These are phyloP conservation scores for Rhinogobio ventralis DNA, from an alignment of 2,797 vertebrate genomes.

Conservation along the genomic window DNA sequence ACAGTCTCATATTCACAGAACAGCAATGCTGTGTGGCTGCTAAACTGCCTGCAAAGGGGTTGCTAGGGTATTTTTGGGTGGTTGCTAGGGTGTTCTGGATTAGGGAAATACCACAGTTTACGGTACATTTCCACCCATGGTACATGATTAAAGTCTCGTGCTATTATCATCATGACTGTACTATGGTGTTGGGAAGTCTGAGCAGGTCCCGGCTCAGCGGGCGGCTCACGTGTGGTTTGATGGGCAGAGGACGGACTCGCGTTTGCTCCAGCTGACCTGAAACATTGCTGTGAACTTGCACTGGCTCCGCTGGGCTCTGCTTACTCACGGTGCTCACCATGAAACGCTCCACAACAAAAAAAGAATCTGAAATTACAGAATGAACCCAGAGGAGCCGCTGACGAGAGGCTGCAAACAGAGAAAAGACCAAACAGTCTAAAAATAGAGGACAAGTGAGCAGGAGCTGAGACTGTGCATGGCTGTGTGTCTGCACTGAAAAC, in stretches of 20 bases:
- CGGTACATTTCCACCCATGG: neutral
- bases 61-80: neutral
- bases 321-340: conserved; percentile 22
- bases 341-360: conserved; percentile 7
- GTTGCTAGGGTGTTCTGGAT: neutral
- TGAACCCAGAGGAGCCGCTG: conserved; percentile 12
- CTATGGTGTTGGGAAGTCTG: no score
- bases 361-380: conserved; percentile 23
- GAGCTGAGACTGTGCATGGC: conserved; percentile 37
- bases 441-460: neutral
- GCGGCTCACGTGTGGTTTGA: no score
- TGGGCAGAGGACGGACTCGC: no score
- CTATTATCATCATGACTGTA: neutral
- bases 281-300: neutral
- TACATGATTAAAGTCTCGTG: neutral
- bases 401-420: neutral
- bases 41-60: neutral
- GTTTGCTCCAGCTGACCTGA: no score
- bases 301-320: conserved; percentile 10
- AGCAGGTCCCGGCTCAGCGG: no score
- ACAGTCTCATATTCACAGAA: neutral
- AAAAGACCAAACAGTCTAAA: neutral
- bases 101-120: neutral
- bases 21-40: neutral
- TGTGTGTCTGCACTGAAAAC: neutral